These are phyloP conservation scores for Characodon lateralis DNA, from an alignment of 2,797 vertebrate species.

Conservation along the genomic window DNA sequence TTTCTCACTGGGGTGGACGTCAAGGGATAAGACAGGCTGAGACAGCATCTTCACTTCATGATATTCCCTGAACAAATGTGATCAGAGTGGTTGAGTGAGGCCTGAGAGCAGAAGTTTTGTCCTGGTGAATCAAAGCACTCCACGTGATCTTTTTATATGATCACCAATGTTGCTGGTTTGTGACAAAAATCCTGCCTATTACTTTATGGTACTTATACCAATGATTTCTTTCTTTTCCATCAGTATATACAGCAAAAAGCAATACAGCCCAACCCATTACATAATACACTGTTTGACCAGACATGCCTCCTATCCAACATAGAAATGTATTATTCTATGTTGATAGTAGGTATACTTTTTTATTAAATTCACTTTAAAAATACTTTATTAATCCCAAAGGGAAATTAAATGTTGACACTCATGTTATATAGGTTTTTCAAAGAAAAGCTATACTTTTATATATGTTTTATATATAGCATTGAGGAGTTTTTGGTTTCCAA, in stretches of 20 bases:
- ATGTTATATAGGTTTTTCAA: no score
- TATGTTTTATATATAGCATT: background rate
- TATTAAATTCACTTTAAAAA: no score
- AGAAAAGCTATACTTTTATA: no score
- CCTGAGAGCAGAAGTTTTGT: conserved; percentile 8
- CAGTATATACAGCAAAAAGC: conserved; percentile 18
- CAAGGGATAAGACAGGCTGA: conserved; percentile 13
- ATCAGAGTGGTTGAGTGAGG: conserved; percentile 1
- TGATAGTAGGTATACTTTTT: background rate
- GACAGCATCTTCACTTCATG: conserved; percentile 31
- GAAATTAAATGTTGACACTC: no score
- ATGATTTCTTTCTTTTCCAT: conserved; percentile 26
- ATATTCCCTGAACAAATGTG: conserved; percentile 5
- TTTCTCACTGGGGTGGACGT: conserved; percentile 24
- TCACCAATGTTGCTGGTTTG: conserved; percentile 2
- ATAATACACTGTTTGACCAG: background rate
- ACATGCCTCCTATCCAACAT: background rate
- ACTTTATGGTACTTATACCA: background rate
- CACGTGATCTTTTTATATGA: conserved; percentile 10
- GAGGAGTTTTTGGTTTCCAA: background rate
- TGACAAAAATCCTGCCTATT: background rate
- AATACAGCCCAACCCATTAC: background rate
- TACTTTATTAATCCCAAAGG: no score
- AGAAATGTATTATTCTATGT: no score
- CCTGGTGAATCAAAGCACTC: conserved; percentile 1